Conservation (phyloP, 2,888 invertebrate species). For the Euzetes globulus region DNA sequence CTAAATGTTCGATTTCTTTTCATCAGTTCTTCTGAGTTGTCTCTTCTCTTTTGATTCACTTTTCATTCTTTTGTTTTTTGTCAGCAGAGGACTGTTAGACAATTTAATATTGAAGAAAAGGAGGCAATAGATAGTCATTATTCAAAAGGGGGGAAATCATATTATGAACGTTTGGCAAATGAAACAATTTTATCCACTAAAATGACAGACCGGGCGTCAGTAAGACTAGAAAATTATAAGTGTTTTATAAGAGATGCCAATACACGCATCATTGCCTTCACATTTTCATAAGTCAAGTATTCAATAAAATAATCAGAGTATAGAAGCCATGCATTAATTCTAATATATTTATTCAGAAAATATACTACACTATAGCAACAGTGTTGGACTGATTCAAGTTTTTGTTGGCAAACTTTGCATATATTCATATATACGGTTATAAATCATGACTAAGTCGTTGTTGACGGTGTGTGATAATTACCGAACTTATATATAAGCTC, state of each 20-base stretch:
- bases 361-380: not conserved
- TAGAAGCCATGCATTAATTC: slow-evolving; percentile 16
- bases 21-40: not conserved
- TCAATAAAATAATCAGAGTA: slow-evolving; percentile 28
- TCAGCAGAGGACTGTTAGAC: not conserved
- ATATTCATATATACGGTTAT: slow-evolving; percentile 19
- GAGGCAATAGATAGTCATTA: slow-evolving; percentile 24
- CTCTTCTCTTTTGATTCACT: not conserved
- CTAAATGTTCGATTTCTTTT: slow-evolving; percentile 23
- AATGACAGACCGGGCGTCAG: slow-evolving; percentile 21
- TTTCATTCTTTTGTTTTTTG: not conserved
- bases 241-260: slow-evolving; percentile 28
- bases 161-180: not conserved
- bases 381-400: slow-evolving; percentile 3
- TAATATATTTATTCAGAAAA: slow-evolving; percentile 5
- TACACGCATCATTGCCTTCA: slow-evolving; percentile 13
- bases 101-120: slow-evolving; percentile 21
- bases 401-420: slow-evolving; percentile 29
- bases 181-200: slow-evolving; percentile 12
- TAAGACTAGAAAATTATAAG: slow-evolving; percentile 20
- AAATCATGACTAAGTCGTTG: slow-evolving; percentile 30
- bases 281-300: slow-evolving; percentile 24
- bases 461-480: slow-evolving; percentile 31
- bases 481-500: slow-evolving; percentile 23
- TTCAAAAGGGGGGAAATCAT: slow-evolving; percentile 14